These are phyloP conservation scores for Chelidonichthys spinosus DNA, from an alignment of 2,797 vertebrate genomes.

Conservation along the genomic window DNA sequence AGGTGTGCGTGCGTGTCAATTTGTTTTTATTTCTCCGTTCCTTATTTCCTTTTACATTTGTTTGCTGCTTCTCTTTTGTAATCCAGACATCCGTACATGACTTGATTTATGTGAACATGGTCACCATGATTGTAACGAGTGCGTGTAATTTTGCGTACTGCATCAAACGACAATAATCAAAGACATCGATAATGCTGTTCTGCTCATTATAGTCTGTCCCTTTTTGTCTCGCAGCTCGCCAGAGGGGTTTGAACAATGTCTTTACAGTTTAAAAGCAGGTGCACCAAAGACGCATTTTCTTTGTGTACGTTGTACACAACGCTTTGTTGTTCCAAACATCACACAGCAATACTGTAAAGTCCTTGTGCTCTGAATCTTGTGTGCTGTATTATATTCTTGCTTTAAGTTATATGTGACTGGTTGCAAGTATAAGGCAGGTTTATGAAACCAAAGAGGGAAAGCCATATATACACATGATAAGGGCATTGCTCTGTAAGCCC, in stretches of 20 bases:
- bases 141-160: slow-evolving; percentile 1
- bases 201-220: slow-evolving; percentile 73
- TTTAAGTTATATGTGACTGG: slow-evolving; percentile 36
- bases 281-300: slow-evolving; percentile 91
- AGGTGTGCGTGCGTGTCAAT: not conserved
- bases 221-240: slow-evolving; percentile 26
- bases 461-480: slow-evolving; percentile 73
- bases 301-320: slow-evolving; percentile 67
- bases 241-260: slow-evolving; percentile 33
- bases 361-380: slow-evolving; percentile 34
- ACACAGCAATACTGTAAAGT: slow-evolving; percentile 90
- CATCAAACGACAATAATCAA: slow-evolving; percentile 65
- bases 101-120: slow-evolving; percentile 76
- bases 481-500: slow-evolving; percentile 31
- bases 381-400: slow-evolving; percentile 37
- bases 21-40: slow-evolving; percentile 44
- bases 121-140: slow-evolving; percentile 83
- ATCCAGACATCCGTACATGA: slow-evolving; percentile 87
- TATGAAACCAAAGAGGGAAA: slow-evolving; percentile 84
- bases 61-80: slow-evolving; percentile 85
- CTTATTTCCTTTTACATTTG: slow-evolving; percentile 82
- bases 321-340: slow-evolving; percentile 74
- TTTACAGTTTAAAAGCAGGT: slow-evolving; percentile 60
- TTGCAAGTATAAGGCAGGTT: slow-evolving; percentile 54
- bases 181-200: slow-evolving; percentile 74